Conservation (phyloP, 2,113 vertebrate genomes). For the Dicrurus megarhynchus region DNA sequence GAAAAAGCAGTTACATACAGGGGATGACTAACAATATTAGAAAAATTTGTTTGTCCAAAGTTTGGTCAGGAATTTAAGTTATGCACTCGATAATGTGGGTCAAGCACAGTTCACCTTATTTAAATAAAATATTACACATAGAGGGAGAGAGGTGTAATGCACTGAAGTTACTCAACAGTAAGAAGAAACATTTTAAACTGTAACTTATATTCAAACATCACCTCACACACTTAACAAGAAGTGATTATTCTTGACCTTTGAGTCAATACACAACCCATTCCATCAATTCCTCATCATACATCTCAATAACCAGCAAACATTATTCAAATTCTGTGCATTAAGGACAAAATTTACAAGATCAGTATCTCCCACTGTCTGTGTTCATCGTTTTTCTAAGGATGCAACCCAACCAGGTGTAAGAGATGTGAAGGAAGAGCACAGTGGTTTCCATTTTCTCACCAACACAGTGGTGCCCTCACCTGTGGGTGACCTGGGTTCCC, state of each 20-base stretch:
- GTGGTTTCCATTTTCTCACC: not conserved
- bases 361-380: not conserved
- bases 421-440: not conserved
- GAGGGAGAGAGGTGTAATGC: not conserved
- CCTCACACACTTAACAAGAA: not conserved
- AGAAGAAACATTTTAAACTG: conserved; percentile 8
- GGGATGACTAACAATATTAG: conserved; percentile 20
- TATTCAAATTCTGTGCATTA: not conserved
- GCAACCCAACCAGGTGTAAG: not conserved
- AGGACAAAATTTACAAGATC: not conserved
- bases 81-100: conserved; percentile 56
- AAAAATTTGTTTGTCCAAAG: conserved; percentile 20
- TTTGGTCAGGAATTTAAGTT: conserved; percentile 64
- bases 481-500: conserved; percentile 94
- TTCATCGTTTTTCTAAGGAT: not conserved
- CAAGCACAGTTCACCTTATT: conserved; percentile 65
- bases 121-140: conserved; percentile 20
- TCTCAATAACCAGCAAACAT: not conserved
- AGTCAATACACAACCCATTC: not conserved
- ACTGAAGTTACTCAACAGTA: not conserved
- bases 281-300: not conserved
- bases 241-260: not conserved
- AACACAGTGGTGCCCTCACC: conserved; percentile 12
- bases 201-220: conserved; percentile 11
- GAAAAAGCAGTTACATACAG: not conserved